These are phyloP conservation scores for Maccullochella peelii DNA, from an alignment of 2,113 vertebrate species.

Conservation along the genomic window DNA sequence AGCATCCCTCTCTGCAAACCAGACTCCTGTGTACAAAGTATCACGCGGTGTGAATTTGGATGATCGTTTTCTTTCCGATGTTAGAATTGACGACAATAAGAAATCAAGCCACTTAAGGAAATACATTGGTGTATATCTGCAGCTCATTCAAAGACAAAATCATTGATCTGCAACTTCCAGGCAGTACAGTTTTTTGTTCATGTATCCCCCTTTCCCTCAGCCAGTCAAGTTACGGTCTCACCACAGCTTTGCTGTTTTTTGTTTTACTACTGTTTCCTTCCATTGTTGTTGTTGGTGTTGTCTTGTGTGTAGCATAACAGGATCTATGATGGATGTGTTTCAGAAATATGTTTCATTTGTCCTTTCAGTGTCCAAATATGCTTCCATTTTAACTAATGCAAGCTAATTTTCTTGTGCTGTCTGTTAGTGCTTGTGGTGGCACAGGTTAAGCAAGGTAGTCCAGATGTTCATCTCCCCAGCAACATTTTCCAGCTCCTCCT, in stretches of 20 bases:
- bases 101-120: background rate
- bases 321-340: background rate
- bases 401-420: background rate
- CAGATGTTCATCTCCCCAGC: too few species aligned
- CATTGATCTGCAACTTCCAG: background rate
- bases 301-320: background rate
- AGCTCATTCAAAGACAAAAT: background rate
- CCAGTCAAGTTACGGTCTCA: background rate
- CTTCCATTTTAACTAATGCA: background rate
- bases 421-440: background rate
- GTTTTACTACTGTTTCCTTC: background rate
- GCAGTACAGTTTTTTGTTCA: background rate
- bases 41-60: background rate
- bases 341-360: background rate
- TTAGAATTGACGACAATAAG: background rate
- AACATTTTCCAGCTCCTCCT: too few species aligned
- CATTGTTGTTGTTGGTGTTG: background rate
- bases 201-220: background rate
- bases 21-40: background rate
- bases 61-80: background rate
- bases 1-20: slow-evolving; percentile 18
- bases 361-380: background rate
- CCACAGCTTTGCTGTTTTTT: background rate
- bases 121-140: background rate
- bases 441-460: too few species aligned